Evolutionary conservation across 2,888 invertebrate species (phyloP).

Genomic region (Drosophila mercatorum): DNA sequence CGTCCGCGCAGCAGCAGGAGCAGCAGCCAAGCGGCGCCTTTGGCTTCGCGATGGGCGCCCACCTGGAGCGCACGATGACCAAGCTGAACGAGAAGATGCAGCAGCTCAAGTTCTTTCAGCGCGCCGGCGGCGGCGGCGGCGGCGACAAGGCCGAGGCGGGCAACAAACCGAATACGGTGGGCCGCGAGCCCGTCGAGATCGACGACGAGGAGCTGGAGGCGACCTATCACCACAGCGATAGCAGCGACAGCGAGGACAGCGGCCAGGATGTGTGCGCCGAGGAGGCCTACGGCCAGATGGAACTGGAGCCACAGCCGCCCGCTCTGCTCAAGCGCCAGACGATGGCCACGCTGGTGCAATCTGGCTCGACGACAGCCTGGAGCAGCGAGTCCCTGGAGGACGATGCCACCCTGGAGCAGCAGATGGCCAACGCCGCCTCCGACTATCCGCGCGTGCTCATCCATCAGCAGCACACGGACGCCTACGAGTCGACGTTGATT

Average conservation of each 20-base stretch:
- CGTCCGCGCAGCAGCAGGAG: conserved; percentile 47
- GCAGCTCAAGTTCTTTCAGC: conserved; percentile 73
- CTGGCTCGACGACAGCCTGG: conserved; percentile 67
- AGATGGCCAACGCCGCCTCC: conserved; percentile 18
- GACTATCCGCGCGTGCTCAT: conserved; percentile 81
- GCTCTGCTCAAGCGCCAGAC: conserved; percentile 38
- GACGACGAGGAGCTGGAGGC: conserved; percentile 62
- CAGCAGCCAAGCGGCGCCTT: conserved; percentile 22
- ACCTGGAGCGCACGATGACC: conserved; percentile 71
- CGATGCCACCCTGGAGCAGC: conserved; percentile 18
- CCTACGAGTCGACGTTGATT: conserved; percentile 81
- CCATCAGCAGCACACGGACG: conserved; percentile 82
- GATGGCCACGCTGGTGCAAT: conserved; percentile 47
- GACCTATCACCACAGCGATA: conserved; percentile 66
- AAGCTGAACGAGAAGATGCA: conserved; percentile 80
- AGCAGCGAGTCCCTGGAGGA: conserved; percentile 77
- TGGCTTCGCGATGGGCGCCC: conserved; percentile 30
- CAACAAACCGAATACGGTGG: conserved; percentile 50
- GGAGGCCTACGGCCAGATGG: conserved; percentile 42
- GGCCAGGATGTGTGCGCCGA: conserved; percentile 33
- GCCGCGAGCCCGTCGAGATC: conserved; percentile 54
- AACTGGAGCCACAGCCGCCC: not conserved
- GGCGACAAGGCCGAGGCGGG: not conserved
- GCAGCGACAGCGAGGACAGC: conserved; percentile 39
- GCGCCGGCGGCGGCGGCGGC: not conserved